Base-by-base conservation (phyloP, 2,888 invertebrate species). In the Orchesella flavescens region DNA sequence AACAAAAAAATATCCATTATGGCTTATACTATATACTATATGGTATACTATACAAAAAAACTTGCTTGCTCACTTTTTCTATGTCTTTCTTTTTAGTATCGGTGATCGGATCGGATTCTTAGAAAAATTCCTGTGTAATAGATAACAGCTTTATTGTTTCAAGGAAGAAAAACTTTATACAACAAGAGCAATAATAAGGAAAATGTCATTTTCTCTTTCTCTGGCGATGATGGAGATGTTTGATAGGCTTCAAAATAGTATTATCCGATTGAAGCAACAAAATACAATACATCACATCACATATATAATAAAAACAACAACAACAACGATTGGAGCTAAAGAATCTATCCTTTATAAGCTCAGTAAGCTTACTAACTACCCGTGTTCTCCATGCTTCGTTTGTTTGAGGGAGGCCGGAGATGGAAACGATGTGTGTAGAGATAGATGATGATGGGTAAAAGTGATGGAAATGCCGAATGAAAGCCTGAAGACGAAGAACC, bases 171-270 rank as follows among this genome's bases (percentile, higher is more conserved):
- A 34, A 34, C 34, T 34, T 34, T 34, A 34, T 34, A 34, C 2
- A 4, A 34, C 34, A 34, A 34, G 7, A 34, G 34, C 34, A 34
- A 34, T 34, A 34, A 34, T 34, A 34, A 34, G 3, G 34, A 34
- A 34, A 34, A 34, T 34, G 24, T 71, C n/a, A 1, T 59, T 61
- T 2, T 57, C 66, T 65, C 49, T 68, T 49, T 21, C n/a, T 68
- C 34, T 34, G 3, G 34, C 34, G 34, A 34, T 34, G 59, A 46
- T 63, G 71, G 71, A 72, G 79, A 79, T 55, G 63, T 69, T 72
- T 71, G 79, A 79, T 79, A 69, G 63, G 55, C 72, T 71, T 65
- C 43, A 69, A 77, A 72, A 79, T 68, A 72, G 79, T 72, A 79
- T 79, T 79, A 79, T 65, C 63, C 71, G 49, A 44, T 72, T 79